Conservation (phyloP, 2,797 vertebrate genomes). For the Enteromius unitaeniatus region DNA sequence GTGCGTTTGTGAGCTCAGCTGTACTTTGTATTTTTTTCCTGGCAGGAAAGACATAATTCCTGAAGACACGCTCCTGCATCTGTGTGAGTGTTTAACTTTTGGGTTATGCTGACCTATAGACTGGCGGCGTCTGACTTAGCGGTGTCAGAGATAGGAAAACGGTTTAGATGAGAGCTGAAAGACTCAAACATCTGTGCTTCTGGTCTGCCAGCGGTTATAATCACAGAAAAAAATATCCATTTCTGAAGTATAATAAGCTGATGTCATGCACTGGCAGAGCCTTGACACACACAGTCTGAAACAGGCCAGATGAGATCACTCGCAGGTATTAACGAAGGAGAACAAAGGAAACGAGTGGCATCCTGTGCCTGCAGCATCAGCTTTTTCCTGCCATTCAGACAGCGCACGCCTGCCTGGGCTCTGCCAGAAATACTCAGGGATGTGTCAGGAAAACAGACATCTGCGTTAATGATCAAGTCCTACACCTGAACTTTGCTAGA, state of each 20-base stretch:
- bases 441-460: constrained; percentile 24
- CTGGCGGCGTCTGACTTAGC: neutral
- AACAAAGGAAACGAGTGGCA: constrained; percentile 51
- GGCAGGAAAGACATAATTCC: constrained; percentile 41
- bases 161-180: constrained; percentile 9
- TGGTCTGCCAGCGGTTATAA: constrained; percentile 48
- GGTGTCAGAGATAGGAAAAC: constrained; percentile 12
- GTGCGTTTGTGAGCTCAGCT: constrained; percentile 30
- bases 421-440: constrained; percentile 40
- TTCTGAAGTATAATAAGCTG: constrained; percentile 52
- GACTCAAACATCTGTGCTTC: constrained; percentile 45
- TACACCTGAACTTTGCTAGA: constrained; percentile 13
- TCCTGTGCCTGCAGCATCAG: constrained; percentile 43
- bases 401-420: neutral
- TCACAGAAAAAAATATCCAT: constrained; percentile 49
- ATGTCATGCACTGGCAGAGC: constrained; percentile 54
- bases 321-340: constrained; percentile 50
- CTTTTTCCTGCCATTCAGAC: constrained; percentile 52
- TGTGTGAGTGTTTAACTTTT: constrained; percentile 37
- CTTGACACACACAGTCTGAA: constrained; percentile 36
- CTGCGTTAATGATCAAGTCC: constrained; percentile 11
- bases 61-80: constrained; percentile 25
- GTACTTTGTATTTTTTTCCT: constrained; percentile 40
- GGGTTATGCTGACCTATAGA: constrained; percentile 11
- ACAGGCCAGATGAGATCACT: constrained; percentile 54